phyloP scores from a whole-genome alignment of 2,113 vertebrate genomes.

The Neofelis nebulosa region DNA sequence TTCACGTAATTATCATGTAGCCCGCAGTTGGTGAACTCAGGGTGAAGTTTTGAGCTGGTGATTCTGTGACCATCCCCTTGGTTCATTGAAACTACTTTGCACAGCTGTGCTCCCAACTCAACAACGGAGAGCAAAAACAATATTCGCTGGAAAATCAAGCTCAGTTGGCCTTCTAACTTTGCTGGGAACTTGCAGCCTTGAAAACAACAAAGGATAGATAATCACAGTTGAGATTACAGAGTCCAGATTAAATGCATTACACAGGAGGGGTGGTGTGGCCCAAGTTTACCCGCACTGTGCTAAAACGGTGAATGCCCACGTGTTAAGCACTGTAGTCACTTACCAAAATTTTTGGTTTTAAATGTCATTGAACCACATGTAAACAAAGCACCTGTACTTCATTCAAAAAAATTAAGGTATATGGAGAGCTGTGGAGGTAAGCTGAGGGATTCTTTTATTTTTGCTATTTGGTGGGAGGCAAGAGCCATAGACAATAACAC shows the following conservation, averaged over 20 bases:
- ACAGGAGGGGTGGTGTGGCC: background rate
- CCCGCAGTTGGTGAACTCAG: background rate
- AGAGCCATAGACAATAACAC: slow-evolving; percentile 17
- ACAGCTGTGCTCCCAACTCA: slow-evolving; percentile 55
- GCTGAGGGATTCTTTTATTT: background rate
- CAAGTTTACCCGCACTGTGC: background rate
- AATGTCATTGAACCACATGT: background rate
- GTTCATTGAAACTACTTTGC: slow-evolving; percentile 41
- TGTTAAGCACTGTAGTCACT: background rate
- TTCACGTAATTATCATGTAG: background rate
- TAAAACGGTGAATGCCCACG: background rate
- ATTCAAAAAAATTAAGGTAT: slow-evolving; percentile 22
- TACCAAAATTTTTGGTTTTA: background rate
- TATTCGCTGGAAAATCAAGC: slow-evolving; percentile 50
- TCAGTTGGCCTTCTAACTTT: slow-evolving; percentile 31
- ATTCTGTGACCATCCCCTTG: background rate
- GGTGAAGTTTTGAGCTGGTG: slow-evolving; percentile 1
- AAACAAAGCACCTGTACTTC: slow-evolving; percentile 46
- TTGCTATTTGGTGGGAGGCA: background rate
- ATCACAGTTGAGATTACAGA: background rate
- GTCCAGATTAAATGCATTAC: background rate
- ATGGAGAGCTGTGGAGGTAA: background rate
- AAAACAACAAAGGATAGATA: slow-evolving; percentile 2
- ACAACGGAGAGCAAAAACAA: slow-evolving; percentile 15
- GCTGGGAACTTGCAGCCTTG: slow-evolving; percentile 34